phyloP scores from a whole-genome alignment of 2,888 invertebrate species.

The Molorchus minor region DNA sequence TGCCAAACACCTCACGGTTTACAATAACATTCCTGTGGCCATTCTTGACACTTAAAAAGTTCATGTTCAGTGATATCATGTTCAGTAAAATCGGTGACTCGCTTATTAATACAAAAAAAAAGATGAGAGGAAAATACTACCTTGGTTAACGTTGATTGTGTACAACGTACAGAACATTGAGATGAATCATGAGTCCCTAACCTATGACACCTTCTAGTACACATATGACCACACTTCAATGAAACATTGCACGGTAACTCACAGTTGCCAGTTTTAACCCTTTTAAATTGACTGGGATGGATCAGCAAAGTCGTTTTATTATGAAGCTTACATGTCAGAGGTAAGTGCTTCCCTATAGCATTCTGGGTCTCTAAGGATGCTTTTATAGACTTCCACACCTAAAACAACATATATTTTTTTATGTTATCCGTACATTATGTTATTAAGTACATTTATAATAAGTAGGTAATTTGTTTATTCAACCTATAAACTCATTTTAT shows the following conservation, averaged over 20 bases:
- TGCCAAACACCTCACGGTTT: too few relatives aligned
- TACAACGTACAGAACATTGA: background rate
- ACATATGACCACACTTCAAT: constrained; percentile 69
- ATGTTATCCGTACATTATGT: too few relatives aligned
- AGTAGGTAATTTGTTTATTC: too few relatives aligned
- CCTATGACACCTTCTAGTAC: constrained; percentile 69
- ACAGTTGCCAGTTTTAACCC: constrained; percentile 71
- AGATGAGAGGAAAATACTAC: too few relatives aligned
- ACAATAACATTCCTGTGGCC: too few relatives aligned
- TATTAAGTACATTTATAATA: too few relatives aligned
- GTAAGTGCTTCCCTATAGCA: constrained; percentile 66
- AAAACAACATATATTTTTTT: constrained; percentile 31
- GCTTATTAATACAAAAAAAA: too few relatives aligned
- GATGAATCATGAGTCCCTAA: constrained; percentile 64
- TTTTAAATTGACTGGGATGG: constrained; percentile 61
- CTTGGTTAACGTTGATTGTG: too few relatives aligned
- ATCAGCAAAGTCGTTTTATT: constrained; percentile 26
- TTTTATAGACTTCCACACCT: constrained; percentile 68
- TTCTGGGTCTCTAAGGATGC: constrained; percentile 62
- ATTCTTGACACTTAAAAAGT: too few relatives aligned
- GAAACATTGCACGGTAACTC: constrained; percentile 61
- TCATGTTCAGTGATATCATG: too few relatives aligned
- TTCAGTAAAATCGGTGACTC: too few relatives aligned
- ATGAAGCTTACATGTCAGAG: constrained; percentile 66
- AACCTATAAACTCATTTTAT: too few relatives aligned